Percentiles rank a stretch among this genome's conserved stretches.
phyloP scores from a whole-genome alignment of 2,888 invertebrate genomes.

The Phymatocera aterrima region DNA sequence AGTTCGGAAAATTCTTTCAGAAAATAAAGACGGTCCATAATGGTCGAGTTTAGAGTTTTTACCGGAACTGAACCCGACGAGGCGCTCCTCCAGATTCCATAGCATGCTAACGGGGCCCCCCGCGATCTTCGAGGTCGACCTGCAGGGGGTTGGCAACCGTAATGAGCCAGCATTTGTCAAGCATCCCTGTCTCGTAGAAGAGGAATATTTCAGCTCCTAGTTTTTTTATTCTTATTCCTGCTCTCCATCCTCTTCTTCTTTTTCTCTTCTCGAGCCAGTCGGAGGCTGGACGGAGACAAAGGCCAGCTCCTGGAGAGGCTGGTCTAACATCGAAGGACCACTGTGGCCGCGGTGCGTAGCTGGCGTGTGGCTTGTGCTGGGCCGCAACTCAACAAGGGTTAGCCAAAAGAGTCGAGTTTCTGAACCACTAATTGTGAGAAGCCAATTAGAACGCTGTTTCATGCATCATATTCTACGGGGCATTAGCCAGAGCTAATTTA shows the following conservation, averaged over 20 bases:
- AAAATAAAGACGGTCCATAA: slow-evolving; percentile 31
- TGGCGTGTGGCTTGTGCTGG: slow-evolving; percentile 40
- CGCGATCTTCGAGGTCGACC: slow-evolving; percentile 64
- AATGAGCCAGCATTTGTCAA: slow-evolving; percentile 67
- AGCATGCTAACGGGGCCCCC: slow-evolving; percentile 62
- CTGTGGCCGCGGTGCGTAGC: slow-evolving; percentile 29
- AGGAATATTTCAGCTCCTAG: slow-evolving; percentile 35
- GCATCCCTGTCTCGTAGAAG: slow-evolving; percentile 49
- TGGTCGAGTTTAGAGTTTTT: slow-evolving; percentile 24
- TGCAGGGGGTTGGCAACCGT: slow-evolving; percentile 69
- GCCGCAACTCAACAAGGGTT: slow-evolving; percentile 37
- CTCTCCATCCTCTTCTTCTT: slow-evolving; percentile 24
- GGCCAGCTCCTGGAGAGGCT: slow-evolving; percentile 18
- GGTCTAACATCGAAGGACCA: slow-evolving; percentile 19
- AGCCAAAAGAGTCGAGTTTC: slow-evolving; percentile 26
- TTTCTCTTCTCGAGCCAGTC: background rate
- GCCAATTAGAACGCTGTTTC: background rate
- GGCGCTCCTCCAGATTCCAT: slow-evolving; percentile 52
- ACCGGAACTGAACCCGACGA: slow-evolving; percentile 54
- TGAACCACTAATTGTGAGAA: slow-evolving; percentile 24
- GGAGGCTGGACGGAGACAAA: slow-evolving; percentile 22
- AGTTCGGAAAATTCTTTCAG: background rate
- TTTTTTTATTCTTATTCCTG: no score
- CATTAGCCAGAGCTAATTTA: background rate
- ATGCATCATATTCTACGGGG: background rate